Evolutionary conservation across 2,113 vertebrate genomes (phyloP), one percentile per base, ranked within the genome.

Genomic region (Plectropomus leopardus): DNA sequence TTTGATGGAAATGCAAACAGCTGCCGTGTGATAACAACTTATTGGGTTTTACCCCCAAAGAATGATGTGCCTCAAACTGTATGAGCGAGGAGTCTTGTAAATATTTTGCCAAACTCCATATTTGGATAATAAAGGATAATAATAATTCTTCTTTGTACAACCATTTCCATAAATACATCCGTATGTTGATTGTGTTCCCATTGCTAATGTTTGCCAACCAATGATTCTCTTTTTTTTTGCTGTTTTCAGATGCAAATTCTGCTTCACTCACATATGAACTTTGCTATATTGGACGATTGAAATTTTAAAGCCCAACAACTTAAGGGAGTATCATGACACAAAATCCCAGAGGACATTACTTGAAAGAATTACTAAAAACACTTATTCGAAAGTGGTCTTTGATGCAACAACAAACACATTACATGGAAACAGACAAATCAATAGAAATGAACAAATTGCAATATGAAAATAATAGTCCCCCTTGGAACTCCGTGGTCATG

Each of bases 1-100:
- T 82, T 7, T 83, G 71, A 70, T 70, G 61, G 64, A 74, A 74
- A 72, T n/a, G 76, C 47, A 89, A 85, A 85, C 76, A 76, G 54
- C 61, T 70, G 76, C 58, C 30, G 42, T 5, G 58, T 17, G 71
- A 86, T 70, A 63, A 70, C 23, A 55, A 64, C 51, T 67, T 42
- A 24, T 7, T 44, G 50, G 19, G 40, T 47, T 57, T 51, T 30
- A n/a, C n/a, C 17, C 48, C 44, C n/a, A 44, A 42, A 71, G 50
- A 55, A 67, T 9, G 66, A 42, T 50, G 17, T 36, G 8, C 32
- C 34, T 54, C 11, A 51, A 54, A 65, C 14, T 63, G 32, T 47
- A 58, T 26, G 10, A 36, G 21, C 1, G 3, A 36, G 42, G 40
- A 16, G 23, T 36, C 60, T 72, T 36, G 40, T 36, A 53, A 51